A percentile compares a stretch with the other conserved stretches of the same genome.
Conservation (phyloP, 92 coral and sea anemone species). For the Blastomussa wellsi region DNA sequence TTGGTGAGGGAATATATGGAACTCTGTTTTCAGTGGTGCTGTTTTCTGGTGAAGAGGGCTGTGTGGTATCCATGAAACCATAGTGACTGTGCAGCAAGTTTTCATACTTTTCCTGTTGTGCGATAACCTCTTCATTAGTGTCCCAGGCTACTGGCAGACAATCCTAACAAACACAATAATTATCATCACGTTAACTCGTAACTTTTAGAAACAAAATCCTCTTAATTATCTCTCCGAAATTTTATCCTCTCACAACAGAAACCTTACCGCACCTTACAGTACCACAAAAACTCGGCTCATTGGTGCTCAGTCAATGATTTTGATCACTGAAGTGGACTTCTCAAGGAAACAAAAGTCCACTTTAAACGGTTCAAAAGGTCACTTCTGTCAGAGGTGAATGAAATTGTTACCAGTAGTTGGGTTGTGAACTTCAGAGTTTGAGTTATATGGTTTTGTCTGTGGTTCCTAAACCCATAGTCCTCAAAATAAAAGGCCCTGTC, state of each 20-base stretch:
- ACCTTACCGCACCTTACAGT: no score
- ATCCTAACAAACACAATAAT: slow-evolving; percentile 40
- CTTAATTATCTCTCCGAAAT: neutral
- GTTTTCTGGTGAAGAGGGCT: slow-evolving; percentile 49
- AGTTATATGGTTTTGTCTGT: no score
- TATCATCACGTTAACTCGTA: neutral
- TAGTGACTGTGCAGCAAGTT: slow-evolving; percentile 65
- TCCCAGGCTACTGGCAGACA: slow-evolving; percentile 82
- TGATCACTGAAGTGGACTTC: no score
- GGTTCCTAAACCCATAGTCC: no score
- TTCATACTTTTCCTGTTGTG: slow-evolving; percentile 72
- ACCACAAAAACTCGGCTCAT: no score
- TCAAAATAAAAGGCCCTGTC: neutral
- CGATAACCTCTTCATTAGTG: slow-evolving; percentile 66
- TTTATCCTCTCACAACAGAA: no score
- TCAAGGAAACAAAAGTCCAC: no score
- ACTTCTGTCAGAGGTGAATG: no score
- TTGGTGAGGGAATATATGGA: slow-evolving; percentile 57
- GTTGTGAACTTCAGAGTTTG: no score
- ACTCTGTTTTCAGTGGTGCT: slow-evolving; percentile 24
- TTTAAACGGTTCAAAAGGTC: no score
- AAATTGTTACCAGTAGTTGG: no score
- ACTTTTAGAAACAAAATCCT: neutral
- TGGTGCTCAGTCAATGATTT: no score
- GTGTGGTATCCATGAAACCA: slow-evolving; percentile 42